Base-by-base conservation (phyloP, 2,113 vertebrate genomes). In the Corythornis cristatus region DNA sequence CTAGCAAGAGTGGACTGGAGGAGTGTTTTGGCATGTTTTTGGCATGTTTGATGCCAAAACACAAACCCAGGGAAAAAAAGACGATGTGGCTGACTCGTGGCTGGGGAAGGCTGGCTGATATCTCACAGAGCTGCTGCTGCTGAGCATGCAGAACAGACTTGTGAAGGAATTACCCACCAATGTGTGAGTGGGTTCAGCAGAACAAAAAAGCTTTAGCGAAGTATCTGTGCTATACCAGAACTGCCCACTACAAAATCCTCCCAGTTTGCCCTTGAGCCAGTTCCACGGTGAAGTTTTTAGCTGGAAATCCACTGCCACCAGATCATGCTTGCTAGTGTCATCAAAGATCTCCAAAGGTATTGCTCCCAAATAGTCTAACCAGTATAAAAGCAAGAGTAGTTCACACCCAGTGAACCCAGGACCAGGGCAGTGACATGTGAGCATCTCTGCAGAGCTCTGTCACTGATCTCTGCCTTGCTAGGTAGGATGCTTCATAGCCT, bases 171-270 rank as follows among this genome's bases (percentile, higher is more conserved):
- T 68, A 15, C 29, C 60, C 37, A 71, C 10, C 22, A 12, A 12
- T 0, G 1, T 40, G 11, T 57, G 48, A 78, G 37, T 1, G 0
- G 31, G 15, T 43, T 64, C 56, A 25, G 8, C 14, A 53, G 29
- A 46, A 43, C 22, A 54, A 50, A 72, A 48, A 48, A 60, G 3
- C 15, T 46, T 40, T 21, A 56, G 73, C 7, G 83, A 60, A 67
- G 67, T 43, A 51, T 71, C n/a, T 62, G 15, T 48, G 17, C 11
- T 4, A 1, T 35, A 56, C 43, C 18, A 81, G 61, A 65, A 11
- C 11, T 65, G 40, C 15, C 13, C 40, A 57, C 26, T 15, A 33
- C 46, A 12, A 43, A 46, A 46, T 8, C 26, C 29, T 64, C 4
- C 12, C 15, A 35, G 15, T 60, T 93, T 81, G 8, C 26, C 46